Evolutionary conservation across 2,797 vertebrate genomes (phyloP), one percentile per base, ranked within the genome.

Genomic region (Periophthalmus magnuspinnatus): DNA sequence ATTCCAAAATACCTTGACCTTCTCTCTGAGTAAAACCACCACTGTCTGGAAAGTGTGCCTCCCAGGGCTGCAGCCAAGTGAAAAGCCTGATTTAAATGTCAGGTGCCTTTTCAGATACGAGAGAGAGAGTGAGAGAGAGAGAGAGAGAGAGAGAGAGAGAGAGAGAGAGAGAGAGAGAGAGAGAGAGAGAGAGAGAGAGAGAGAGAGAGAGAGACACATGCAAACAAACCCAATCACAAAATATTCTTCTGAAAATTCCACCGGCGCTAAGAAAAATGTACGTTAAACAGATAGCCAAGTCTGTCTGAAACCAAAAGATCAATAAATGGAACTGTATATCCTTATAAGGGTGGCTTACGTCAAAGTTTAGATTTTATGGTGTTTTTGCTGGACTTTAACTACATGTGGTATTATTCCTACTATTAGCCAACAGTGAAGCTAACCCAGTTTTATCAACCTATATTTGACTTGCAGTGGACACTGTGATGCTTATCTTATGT

Each of bases 1-100:
- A 63, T 50, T 77, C 55, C 8, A 0, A 3, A 65, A 74, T 47
- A 45, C 50, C 13, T 7, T 16, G 38, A 5, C 28, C 52, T 57
- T 52, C 52, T 41, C 13, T 45, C 48, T 19, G 45, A 22, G 47
- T 72, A 68, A 60, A 69, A 41, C 13, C 0, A 52, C 60, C 22
- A 52, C 47, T 71, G 59, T 63, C 45, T 6, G 33, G 24, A 16
- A 38, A 54, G 38, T 32, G 16, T 41, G 58, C 69, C 68, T 16
- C 2, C 45, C 59, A 75, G 74, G 54, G 34, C 19, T 64, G 58
- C 71, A 71, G 58, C 74, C 76, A 79, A 69, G 67, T 76, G 69
- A 75, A 80, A 81, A 71, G 68, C 67, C 63, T 75, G 24, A 3
- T 47, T 59, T 80, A 65, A 84, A 85, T 79, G 80, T 86, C 81